Percentiles rank a stretch among this genome's conserved stretches.
Evolutionary conservation across 2,113 vertebrate species (phyloP).

Genomic region (Saiga tatarica): DNA sequence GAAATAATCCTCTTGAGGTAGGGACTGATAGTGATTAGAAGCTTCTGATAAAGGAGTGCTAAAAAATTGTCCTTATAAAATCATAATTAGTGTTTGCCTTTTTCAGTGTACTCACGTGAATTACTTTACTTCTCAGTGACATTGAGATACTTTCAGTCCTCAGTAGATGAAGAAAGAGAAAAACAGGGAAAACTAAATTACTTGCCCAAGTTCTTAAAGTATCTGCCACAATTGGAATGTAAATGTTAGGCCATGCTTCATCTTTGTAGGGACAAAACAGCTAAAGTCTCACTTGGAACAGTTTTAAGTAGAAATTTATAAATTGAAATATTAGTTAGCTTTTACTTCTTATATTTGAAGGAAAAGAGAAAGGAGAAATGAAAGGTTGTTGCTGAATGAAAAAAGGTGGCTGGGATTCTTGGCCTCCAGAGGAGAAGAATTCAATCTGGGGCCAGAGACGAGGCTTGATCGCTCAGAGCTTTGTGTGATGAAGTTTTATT

Average conservation of each 20-base stretch:
- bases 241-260: background rate
- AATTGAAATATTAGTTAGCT: background rate
- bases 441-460: too few species aligned
- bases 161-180: background rate
- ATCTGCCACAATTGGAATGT: background rate
- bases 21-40: background rate
- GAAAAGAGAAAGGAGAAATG: background rate
- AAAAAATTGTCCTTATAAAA: background rate
- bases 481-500: too few species aligned
- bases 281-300: background rate
- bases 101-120: background rate
- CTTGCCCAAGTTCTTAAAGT: background rate
- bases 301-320: background rate
- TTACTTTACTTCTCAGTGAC: slow-evolving; percentile 4
- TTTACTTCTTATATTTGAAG: background rate
- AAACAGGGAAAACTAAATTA: background rate
- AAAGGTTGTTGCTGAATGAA: too few species aligned
- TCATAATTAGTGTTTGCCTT: background rate
- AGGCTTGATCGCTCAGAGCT: too few species aligned
- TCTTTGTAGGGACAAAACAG: background rate
- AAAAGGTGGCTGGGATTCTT: too few species aligned
- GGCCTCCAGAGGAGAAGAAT: too few species aligned
- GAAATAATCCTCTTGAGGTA: background rate
- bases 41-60: background rate
- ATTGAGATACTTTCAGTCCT: background rate